Evolutionary conservation across 2,797 vertebrate species (phyloP).

Genomic region (Thunnus albacares): DNA sequence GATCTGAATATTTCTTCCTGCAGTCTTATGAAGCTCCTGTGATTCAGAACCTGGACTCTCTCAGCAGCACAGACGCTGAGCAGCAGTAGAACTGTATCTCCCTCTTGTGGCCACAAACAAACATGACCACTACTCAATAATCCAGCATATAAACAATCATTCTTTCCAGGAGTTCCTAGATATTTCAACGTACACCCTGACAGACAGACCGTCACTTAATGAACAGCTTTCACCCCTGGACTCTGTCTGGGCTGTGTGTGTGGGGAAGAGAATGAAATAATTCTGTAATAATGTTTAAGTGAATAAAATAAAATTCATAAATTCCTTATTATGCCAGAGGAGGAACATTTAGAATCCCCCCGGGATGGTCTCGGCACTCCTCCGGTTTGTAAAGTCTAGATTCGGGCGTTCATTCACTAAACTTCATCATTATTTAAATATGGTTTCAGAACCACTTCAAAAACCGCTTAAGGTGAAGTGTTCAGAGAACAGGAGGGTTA

Average conservation of each 20-base stretch:
- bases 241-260: not conserved
- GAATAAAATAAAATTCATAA: not conserved
- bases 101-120: constrained; percentile 61
- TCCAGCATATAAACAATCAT: not conserved
- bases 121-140: not conserved
- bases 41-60: too few relatives aligned
- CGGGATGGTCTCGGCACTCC: not conserved
- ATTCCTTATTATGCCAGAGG: not conserved
- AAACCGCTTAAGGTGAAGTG: not conserved
- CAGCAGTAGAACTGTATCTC: constrained; percentile 39
- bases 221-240: too few relatives aligned
- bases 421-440: not conserved
- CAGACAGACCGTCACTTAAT: not conserved
- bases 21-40: not conserved
- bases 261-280: not conserved
- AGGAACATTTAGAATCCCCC: not conserved
- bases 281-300: not conserved
- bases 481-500: not conserved
- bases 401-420: not conserved
- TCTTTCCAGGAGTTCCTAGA: not conserved
- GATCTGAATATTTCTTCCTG: too few relatives aligned
- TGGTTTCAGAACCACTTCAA: not conserved
- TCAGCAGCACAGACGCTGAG: not conserved
- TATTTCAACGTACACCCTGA: not conserved
- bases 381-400: not conserved